A percentile compares a stretch with the other conserved stretches of the same genome.
These are phyloP conservation scores for Thymelicus lineola DNA, from an alignment of 2,888 invertebrate genomes.

Conservation along the genomic window DNA sequence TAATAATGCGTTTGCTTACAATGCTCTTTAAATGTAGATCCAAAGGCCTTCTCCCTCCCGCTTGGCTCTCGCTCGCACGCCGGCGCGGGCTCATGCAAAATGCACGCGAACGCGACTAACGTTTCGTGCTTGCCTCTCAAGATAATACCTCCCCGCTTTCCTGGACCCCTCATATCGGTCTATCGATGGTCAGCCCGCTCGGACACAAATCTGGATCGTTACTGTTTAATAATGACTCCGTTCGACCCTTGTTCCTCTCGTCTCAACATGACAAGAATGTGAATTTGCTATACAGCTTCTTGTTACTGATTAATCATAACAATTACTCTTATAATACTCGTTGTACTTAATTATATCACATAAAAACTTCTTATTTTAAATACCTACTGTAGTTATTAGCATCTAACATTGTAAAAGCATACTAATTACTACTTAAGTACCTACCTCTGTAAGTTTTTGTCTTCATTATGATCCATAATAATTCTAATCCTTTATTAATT, in stretches of 20 bases:
- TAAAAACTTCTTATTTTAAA: too few relatives aligned
- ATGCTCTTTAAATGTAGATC: conserved; percentile 85
- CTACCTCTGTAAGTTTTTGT: too few relatives aligned
- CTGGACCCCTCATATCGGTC: conserved; percentile 51
- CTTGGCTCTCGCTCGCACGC: conserved; percentile 57
- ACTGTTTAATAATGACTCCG: conserved; percentile 31
- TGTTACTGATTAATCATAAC: too few relatives aligned
- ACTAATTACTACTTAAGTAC: too few relatives aligned
- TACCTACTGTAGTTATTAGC: too few relatives aligned
- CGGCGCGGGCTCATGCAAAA: conserved; percentile 75
- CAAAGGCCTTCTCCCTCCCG: conserved; percentile 63
- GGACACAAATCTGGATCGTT: conserved; percentile 34
- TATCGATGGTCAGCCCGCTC: conserved; percentile 57
- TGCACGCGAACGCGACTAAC: conserved; percentile 72
- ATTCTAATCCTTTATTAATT: too few relatives aligned
- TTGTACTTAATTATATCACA: too few relatives aligned
- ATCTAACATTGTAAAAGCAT: too few relatives aligned
- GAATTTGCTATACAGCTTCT: conserved; percentile 15
- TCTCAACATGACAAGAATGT: conserved; percentile 22
- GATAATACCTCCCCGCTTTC: conserved; percentile 65
- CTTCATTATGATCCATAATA: too few relatives aligned
- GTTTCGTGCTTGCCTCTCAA: conserved; percentile 66
- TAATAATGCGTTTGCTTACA: conserved; percentile 84
- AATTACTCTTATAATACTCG: too few relatives aligned
- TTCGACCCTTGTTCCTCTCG: conserved; percentile 21